Percentiles rank a stretch among this genome's conserved stretches.
Evolutionary conservation across 2,888 invertebrate species (phyloP).

Genomic region (Lycia hirtaria): DNA sequence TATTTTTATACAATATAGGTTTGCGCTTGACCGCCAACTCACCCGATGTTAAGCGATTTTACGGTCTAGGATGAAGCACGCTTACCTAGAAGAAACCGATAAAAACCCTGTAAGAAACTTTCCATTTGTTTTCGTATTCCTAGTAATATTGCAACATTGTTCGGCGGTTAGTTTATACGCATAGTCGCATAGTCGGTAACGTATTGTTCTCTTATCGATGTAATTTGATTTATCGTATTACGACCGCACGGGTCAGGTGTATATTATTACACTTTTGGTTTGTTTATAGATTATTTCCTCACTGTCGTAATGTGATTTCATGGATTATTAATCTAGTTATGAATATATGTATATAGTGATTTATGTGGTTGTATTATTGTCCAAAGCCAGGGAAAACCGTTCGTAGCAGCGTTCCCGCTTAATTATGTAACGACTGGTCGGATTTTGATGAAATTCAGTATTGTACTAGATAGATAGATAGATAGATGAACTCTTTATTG

Average conservation of each 20-base stretch:
- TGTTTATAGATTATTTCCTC: slow-evolving; percentile 10
- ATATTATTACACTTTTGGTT: slow-evolving; percentile 16
- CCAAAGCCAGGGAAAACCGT: no score
- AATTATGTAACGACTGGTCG: no score
- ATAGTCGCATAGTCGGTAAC: neutral
- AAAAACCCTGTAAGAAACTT: no score
- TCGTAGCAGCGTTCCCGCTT: no score
- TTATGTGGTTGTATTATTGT: neutral
- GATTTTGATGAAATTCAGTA: no score
- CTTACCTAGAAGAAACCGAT: no score
- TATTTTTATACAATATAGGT: no score
- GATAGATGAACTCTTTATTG: no score
- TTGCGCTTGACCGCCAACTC: neutral
- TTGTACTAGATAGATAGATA: no score
- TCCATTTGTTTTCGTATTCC: neutral
- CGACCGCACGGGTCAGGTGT: slow-evolving; percentile 15
- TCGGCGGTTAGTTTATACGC: neutral
- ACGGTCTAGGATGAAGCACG: neutral
- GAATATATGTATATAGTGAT: neutral
- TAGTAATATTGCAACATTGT: neutral
- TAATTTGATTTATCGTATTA: slow-evolving; percentile 20
- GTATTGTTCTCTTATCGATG: slow-evolving; percentile 2
- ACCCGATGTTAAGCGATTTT: neutral
- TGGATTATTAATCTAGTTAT: neutral
- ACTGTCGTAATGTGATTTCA: neutral